These are phyloP conservation scores for Copsychus sechellarum DNA, from an alignment of 2,113 vertebrate genomes.

Conservation along the genomic window DNA sequence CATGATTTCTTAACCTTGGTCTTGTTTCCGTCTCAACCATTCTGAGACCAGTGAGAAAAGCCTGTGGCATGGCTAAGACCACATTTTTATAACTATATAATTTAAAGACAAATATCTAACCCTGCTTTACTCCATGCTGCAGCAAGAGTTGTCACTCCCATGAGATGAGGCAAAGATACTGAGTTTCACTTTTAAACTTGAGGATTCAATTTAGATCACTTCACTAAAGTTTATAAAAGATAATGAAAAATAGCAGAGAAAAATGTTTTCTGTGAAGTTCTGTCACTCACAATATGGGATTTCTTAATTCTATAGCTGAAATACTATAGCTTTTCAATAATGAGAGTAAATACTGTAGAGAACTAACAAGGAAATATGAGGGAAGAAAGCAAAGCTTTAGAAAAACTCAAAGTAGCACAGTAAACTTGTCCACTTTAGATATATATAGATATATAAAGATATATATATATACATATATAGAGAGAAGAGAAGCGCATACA, in stretches of 20 bases:
- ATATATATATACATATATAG: too few relatives aligned
- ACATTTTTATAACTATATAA: not conserved
- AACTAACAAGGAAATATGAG: not conserved
- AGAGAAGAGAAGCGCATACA: too few relatives aligned
- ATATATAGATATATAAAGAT: too few relatives aligned
- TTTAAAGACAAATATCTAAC: not conserved
- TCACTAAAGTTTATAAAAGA: not conserved
- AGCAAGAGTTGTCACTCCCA: not conserved
- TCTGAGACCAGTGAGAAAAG: not conserved
- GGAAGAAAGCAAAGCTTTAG: not conserved
- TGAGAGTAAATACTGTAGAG: not conserved
- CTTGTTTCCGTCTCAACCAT: not conserved
- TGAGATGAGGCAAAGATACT: fast-evolving
- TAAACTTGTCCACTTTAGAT: not conserved
- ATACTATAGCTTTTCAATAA: not conserved
- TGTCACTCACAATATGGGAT: not conserved
- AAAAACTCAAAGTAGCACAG: not conserved
- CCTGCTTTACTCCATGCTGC: not conserved
- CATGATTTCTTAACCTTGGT: not conserved
- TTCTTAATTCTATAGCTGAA: not conserved
- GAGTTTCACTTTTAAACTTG: not conserved
- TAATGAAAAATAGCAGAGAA: not conserved
- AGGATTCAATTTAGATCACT: not conserved
- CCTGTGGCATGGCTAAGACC: not conserved
- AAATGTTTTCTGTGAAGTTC: not conserved